phyloP scores from a whole-genome alignment of 2,888 invertebrate species.

The Mayetiola destructor region DNA sequence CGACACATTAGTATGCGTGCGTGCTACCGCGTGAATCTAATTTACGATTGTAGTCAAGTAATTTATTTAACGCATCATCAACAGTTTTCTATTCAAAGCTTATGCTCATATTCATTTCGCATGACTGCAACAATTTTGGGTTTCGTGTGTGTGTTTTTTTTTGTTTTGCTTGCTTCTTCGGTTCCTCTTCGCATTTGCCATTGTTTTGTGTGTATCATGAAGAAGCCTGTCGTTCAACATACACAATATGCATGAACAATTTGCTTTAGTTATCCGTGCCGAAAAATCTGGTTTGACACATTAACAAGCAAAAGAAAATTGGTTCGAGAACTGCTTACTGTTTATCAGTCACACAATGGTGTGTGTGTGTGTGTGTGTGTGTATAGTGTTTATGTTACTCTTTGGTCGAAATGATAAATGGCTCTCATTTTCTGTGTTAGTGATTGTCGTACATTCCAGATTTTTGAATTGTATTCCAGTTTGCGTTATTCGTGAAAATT shows the following conservation, averaged over 20 bases:
- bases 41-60: conserved; percentile 2
- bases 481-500: too few relatives aligned
- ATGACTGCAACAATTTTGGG: neutral
- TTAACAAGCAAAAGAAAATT: too few relatives aligned
- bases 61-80: conserved; percentile 13
- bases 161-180: neutral
- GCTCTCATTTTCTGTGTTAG: too few relatives aligned
- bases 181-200: neutral
- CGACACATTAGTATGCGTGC: conserved; percentile 10
- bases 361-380: too few relatives aligned
- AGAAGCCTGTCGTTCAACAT: neutral
- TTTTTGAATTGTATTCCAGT: too few relatives aligned
- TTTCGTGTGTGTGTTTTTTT: neutral
- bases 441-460: too few relatives aligned
- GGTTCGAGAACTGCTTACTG: too few relatives aligned
- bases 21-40: conserved; percentile 11
- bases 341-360: too few relatives aligned
- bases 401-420: too few relatives aligned
- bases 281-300: conserved; percentile 10
- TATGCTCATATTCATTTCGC: too few relatives aligned
- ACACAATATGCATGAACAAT: conserved; percentile 8
- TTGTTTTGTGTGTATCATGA: neutral
- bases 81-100: too few relatives aligned
- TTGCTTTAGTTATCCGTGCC: neutral
- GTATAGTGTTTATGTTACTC: too few relatives aligned